Conservation (phyloP, 2,113 vertebrate species). For the Girardinichthys multiradiatus region DNA sequence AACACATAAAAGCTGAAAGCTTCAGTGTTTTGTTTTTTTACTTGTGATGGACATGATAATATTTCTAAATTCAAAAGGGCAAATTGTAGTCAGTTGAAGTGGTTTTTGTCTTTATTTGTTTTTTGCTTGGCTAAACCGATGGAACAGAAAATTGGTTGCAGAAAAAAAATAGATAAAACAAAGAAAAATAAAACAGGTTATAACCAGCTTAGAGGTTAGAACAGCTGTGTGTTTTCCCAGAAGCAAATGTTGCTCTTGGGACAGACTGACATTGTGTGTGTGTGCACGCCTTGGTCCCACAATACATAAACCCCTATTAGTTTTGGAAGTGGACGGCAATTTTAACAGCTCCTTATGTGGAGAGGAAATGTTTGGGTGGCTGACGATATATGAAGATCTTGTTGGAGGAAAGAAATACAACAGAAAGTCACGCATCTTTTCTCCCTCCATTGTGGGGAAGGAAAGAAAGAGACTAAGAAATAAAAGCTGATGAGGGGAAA, state of each 20-base stretch:
- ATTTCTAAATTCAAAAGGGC: constrained; percentile 1
- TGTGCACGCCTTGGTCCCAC: constrained; percentile 39
- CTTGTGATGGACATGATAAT: background rate
- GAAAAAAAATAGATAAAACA: constrained; percentile 34
- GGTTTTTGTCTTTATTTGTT: background rate
- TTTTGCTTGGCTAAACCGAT: background rate
- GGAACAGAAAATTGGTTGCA: constrained; percentile 15
- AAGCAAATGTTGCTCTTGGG: constrained; percentile 75
- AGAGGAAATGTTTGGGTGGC: constrained; percentile 69
- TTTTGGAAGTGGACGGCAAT: constrained; percentile 60
- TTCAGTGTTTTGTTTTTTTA: background rate
- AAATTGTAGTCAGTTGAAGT: constrained; percentile 2
- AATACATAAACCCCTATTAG: constrained; percentile 71
- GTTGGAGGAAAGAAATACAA: constrained; percentile 47
- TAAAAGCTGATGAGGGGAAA: constrained; percentile 47
- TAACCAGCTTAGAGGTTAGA: constrained; percentile 64
- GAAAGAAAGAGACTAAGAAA: constrained; percentile 50
- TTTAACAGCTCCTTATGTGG: constrained; percentile 59
- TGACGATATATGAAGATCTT: constrained; percentile 53
- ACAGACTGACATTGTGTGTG: constrained; percentile 31
- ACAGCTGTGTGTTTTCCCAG: constrained; percentile 75
- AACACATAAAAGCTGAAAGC: background rate
- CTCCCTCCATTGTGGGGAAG: constrained; percentile 23
- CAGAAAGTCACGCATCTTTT: constrained; percentile 10
- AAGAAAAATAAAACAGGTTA: constrained; percentile 50